Evolutionary conservation across 2,888 invertebrate species (phyloP).

Genomic region (Zygothrica quintamaculata): DNA sequence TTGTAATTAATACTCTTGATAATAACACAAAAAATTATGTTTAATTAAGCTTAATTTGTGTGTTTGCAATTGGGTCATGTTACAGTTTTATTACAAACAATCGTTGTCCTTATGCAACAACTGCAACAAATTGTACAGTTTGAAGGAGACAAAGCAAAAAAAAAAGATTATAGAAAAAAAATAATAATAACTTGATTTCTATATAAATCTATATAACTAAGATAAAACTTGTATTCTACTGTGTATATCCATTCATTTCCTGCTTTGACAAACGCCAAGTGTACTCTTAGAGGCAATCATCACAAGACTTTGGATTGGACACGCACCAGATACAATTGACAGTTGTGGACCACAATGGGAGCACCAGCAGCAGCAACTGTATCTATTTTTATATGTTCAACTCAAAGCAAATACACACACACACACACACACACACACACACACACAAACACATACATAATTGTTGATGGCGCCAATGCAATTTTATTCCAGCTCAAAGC

Average conservation of each 20-base stretch:
- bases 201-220: constrained; percentile 19
- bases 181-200: constrained; percentile 29
- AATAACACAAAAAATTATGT: too few relatives aligned
- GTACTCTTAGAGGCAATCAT: constrained; percentile 22
- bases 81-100: constrained; percentile 6
- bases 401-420: constrained; percentile 33
- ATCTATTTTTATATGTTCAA: constrained; percentile 66
- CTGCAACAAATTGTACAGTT: constrained; percentile 12
- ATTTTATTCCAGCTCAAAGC: constrained; percentile 31
- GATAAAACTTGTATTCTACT: constrained; percentile 47
- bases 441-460: constrained; percentile 47
- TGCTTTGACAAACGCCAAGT: constrained; percentile 32
- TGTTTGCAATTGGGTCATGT: constrained; percentile 41
- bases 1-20: background rate
- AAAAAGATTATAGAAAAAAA: too few relatives aligned
- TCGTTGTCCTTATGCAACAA: constrained; percentile 37
- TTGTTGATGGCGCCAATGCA: constrained; percentile 73
- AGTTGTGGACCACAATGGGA: constrained; percentile 63
- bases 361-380: constrained; percentile 20
- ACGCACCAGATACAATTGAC: constrained; percentile 56
- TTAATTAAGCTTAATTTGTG: background rate
- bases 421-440: constrained; percentile 16
- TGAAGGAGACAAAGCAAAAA: background rate
- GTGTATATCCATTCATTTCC: constrained; percentile 45
- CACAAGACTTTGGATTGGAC: constrained; percentile 22